Conservation (phyloP, 2,113 vertebrate species). For the Trinectes maculatus region DNA sequence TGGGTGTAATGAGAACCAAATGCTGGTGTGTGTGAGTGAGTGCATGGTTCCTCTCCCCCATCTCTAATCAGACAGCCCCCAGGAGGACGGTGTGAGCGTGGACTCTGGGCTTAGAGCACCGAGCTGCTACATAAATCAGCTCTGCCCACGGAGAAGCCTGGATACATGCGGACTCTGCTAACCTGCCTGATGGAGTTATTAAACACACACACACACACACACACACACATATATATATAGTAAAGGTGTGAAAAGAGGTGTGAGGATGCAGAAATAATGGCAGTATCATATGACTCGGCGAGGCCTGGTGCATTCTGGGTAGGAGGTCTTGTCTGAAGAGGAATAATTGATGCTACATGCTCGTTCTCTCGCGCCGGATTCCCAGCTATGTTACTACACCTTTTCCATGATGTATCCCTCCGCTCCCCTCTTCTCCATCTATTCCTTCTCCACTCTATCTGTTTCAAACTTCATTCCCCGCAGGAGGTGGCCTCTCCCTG, state of each 20-base stretch:
- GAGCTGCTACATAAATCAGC: constrained; percentile 81
- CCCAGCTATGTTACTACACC: constrained; percentile 19
- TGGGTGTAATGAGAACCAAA: constrained; percentile 80
- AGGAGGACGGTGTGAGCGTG: constrained; percentile 74
- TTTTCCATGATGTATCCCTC: constrained; percentile 35
- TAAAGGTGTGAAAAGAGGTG: constrained; percentile 44
- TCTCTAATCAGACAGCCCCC: constrained; percentile 84
- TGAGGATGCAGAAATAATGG: constrained; percentile 35
- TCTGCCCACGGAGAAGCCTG: constrained; percentile 70
- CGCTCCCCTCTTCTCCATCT: constrained; percentile 29
- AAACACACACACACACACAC: no score
- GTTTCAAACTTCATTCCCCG: constrained; percentile 63
- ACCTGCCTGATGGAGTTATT: constrained; percentile 22
- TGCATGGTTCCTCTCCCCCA: constrained; percentile 77
- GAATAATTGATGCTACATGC: constrained; percentile 32
- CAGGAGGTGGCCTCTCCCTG: constrained; percentile 77
- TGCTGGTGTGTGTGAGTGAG: constrained; percentile 75
- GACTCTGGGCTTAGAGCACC: constrained; percentile 66
- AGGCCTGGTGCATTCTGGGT: constrained; percentile 34
- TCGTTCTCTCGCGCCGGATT: constrained; percentile 36
- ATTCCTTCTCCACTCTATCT: constrained; percentile 38
- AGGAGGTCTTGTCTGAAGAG: constrained; percentile 66
- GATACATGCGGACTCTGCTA: constrained; percentile 62
- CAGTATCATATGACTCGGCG: constrained; percentile 14
- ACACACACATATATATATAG: no score